A percentile compares a stretch with the other conserved stretches of the same genome.
phyloP scores from a whole-genome alignment of 2,113 vertebrate species.

The Hippopotamus amphibius region DNA sequence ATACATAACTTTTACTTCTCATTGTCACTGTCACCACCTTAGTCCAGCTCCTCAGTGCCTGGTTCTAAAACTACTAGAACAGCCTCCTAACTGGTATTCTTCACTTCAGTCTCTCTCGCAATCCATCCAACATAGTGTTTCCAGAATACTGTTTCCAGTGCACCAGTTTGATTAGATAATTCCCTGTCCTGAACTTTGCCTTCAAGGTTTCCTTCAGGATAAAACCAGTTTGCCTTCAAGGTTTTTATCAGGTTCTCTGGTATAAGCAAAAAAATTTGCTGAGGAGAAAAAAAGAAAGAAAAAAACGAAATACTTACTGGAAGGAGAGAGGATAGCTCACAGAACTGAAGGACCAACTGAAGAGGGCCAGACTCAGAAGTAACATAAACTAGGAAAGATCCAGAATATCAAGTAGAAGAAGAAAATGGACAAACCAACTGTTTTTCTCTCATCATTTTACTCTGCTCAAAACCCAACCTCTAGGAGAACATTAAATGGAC shows the following conservation, averaged over 20 bases:
- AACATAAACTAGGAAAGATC: not conserved
- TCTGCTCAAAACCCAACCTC: not conserved
- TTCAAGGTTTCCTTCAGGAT: not conserved
- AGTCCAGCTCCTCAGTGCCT: not conserved
- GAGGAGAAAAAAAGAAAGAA: not conserved
- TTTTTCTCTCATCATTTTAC: not conserved
- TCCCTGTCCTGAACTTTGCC: not conserved
- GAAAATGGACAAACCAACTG: not conserved
- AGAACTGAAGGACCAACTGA: not conserved
- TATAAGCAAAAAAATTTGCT: not conserved
- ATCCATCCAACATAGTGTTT: not conserved
- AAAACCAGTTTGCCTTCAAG: slow-evolving; percentile 8
- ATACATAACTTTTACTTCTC: not conserved
- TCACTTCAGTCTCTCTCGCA: not conserved
- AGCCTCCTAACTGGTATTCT: not conserved
- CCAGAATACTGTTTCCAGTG: not conserved
- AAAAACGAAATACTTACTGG: not conserved
- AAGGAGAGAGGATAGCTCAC: not conserved
- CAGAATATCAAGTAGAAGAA: not conserved
- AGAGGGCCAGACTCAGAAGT: not conserved
- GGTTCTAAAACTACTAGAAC: not conserved
- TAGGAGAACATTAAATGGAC: not conserved
- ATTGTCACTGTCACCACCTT: not conserved
- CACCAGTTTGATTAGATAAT: not conserved
- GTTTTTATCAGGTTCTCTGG: slow-evolving; percentile 2